Percentiles rank a stretch among this genome's conserved stretches.
Conservation (phyloP, 1,140 invertebrate species). For the Ganaspis sp. region DNA sequence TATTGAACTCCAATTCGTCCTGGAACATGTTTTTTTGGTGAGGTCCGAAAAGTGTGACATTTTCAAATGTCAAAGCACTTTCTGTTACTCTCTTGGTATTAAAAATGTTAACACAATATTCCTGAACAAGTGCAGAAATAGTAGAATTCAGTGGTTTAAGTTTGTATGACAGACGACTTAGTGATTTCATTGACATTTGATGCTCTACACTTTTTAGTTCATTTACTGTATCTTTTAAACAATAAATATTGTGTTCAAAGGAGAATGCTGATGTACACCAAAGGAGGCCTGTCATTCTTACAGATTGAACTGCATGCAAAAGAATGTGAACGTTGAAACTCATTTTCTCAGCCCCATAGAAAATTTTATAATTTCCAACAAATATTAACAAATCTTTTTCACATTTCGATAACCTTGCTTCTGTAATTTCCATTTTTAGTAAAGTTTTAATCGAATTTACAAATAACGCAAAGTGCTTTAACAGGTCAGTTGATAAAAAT, state of each 20-base stretch:
- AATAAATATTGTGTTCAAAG: conserved; percentile 38
- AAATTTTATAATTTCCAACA: conserved; percentile 27
- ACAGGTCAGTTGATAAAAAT: conserved; percentile 19
- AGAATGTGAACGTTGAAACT: conserved; percentile 38
- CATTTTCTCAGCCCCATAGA: conserved; percentile 34
- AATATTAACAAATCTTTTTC: conserved; percentile 38
- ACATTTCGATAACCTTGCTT: conserved; percentile 29
- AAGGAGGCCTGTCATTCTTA: conserved; percentile 32
- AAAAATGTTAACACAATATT: conserved; percentile 30
- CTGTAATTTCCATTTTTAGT: conserved; percentile 20
- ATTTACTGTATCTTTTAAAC: conserved; percentile 34
- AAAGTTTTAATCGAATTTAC: conserved; percentile 33
- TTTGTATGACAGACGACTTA: background rate
- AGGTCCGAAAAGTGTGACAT: background rate
- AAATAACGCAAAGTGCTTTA: conserved; percentile 27
- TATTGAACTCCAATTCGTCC: background rate
- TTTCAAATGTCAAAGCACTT: background rate
- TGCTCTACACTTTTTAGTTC: conserved; percentile 37
- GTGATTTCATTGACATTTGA: conserved; percentile 35
- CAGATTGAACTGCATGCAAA: conserved; percentile 33
- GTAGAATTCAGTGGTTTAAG: background rate
- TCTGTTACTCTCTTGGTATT: background rate
- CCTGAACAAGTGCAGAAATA: background rate
- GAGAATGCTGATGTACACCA: conserved; percentile 34
- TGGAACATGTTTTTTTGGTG: background rate